Evolutionary conservation across 2,888 invertebrate species (phyloP).

Genomic region (Gymnocheta viridis): DNA sequence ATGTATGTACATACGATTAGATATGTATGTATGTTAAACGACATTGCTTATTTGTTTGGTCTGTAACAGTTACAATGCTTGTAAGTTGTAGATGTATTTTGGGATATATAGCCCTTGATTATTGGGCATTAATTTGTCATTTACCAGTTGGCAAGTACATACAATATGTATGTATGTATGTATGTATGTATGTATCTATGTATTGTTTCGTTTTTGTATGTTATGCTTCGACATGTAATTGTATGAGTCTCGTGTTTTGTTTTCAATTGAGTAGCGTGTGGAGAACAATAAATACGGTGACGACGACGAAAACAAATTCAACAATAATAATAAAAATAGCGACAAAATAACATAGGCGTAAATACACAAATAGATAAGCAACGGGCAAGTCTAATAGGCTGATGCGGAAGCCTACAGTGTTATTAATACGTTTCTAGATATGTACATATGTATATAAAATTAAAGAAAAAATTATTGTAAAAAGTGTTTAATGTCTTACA

Average conservation of each 20-base stretch:
- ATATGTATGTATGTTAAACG: too few relatives aligned
- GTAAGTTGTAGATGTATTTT: background rate
- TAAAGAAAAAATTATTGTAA: background rate
- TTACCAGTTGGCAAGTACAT: conserved; percentile 22
- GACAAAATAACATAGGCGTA: conserved; percentile 66
- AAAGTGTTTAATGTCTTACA: background rate
- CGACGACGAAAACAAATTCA: conserved; percentile 38
- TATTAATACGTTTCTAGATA: conserved; percentile 33
- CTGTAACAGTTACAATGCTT: too few relatives aligned
- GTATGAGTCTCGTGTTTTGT: conserved; percentile 27
- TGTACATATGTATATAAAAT: background rate
- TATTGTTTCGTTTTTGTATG: background rate
- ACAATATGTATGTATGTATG: too few relatives aligned
- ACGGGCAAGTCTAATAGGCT: conserved; percentile 51
- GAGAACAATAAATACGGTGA: conserved; percentile 56
- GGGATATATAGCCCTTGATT: background rate
- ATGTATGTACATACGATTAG: too few relatives aligned
- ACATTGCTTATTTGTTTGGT: too few relatives aligned
- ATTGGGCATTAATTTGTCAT: conserved; percentile 15
- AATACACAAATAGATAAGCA: conserved; percentile 66
- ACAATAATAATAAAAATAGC: conserved; percentile 52
- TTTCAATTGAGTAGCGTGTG: conserved; percentile 15
- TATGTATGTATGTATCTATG: background rate
- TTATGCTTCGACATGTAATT: conserved; percentile 40
- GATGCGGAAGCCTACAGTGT: conserved; percentile 59